These are phyloP conservation scores for Martes flavigula DNA, from an alignment of 2,797 vertebrate species.

Conservation along the genomic window DNA sequence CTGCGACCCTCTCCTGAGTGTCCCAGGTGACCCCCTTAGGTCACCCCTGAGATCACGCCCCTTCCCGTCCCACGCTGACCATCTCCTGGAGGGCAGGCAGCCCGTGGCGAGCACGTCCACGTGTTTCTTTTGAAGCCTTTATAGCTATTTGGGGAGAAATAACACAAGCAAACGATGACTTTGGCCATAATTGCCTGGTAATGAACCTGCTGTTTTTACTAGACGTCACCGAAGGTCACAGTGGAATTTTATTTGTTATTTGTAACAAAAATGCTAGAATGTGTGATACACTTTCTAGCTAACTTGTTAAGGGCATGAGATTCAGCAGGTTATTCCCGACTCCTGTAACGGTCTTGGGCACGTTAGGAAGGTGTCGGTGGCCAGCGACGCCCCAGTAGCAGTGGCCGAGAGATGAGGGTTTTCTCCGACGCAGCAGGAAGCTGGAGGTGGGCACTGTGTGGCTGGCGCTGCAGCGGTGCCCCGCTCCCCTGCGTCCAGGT, in stretches of 20 bases:
- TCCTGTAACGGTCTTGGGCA: neutral
- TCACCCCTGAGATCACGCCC: neutral
- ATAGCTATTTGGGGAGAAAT: neutral
- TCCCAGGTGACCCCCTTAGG: neutral
- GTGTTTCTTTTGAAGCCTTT: neutral
- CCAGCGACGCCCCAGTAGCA: accelerated
- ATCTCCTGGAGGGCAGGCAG: neutral
- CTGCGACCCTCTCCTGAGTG: neutral
- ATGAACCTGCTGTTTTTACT: neutral
- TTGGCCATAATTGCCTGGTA: accelerated
- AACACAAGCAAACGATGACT: neutral
- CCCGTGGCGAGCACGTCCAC: accelerated
- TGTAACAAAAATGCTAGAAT: neutral
- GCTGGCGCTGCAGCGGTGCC: accelerated
- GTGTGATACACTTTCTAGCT: too few species aligned
- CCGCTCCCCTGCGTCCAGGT: accelerated
- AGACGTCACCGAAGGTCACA: neutral
- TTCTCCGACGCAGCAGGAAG: too few species aligned
- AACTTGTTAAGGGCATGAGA: neutral
- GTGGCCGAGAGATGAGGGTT: accelerated
- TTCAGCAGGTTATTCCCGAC: neutral
- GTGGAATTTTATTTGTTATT: neutral
- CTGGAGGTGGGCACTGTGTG: accelerated
- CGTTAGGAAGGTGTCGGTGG: too few species aligned
- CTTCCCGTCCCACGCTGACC: neutral